Evolutionary conservation across 2,888 invertebrate species (phyloP).

Genomic region (Phania funesta): DNA sequence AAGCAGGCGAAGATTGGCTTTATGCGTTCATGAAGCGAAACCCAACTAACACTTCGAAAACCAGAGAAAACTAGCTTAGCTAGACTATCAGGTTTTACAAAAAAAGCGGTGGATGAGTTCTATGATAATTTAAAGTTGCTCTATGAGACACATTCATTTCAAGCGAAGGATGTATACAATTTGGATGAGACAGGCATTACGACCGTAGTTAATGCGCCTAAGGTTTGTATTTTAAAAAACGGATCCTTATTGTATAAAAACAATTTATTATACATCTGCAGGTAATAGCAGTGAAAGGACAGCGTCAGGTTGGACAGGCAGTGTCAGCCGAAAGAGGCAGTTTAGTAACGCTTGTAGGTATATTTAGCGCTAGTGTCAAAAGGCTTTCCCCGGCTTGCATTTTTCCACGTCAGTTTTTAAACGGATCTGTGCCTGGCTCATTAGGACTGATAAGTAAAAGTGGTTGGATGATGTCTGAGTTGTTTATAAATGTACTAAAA

Average conservation of each 20-base stretch:
- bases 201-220: background rate
- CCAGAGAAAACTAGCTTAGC: constrained; percentile 1
- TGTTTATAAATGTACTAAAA: too few relatives aligned
- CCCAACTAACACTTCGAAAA: constrained; percentile 32
- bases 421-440: too few relatives aligned
- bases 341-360: background rate
- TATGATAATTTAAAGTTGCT: constrained; percentile 36
- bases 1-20: constrained; percentile 50
- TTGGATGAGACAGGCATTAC: background rate
- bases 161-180: constrained; percentile 17
- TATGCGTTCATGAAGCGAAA: constrained; percentile 52
- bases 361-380: too few relatives aligned
- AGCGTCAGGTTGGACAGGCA: background rate
- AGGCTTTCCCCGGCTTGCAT: too few relatives aligned
- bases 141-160: constrained; percentile 25
- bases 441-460: too few relatives aligned
- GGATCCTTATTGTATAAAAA: background rate
- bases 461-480: too few relatives aligned
- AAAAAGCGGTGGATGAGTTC: constrained; percentile 25
- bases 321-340: background rate
- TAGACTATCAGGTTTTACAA: constrained; percentile 28
- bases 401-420: too few relatives aligned
- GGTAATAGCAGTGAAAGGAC: background rate
- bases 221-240: background rate
- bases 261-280: background rate